Evolutionary conservation across 2,113 vertebrate genomes (phyloP).

Genomic region (Phrynocephalus versicolor): DNA sequence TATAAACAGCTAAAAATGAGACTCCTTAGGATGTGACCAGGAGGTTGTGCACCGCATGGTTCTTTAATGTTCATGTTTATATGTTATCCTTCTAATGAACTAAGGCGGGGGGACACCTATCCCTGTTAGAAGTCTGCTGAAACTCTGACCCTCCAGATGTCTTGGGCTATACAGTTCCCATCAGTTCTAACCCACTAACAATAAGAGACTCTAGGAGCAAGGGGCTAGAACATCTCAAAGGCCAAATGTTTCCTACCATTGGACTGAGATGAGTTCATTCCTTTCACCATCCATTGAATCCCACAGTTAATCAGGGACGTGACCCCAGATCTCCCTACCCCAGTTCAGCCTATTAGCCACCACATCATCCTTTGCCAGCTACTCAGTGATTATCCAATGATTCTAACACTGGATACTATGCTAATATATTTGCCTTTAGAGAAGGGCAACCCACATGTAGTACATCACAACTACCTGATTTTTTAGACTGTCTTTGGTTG

Average conservation of each 20-base stretch:
- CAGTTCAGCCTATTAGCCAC: not conserved
- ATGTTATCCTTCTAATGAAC: not conserved
- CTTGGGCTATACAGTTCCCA: too few relatives aligned
- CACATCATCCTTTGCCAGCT: not conserved
- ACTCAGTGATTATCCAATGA: not conserved
- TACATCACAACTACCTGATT: not conserved
- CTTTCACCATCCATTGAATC: not conserved
- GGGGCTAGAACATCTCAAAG: too few relatives aligned
- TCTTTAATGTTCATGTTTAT: too few relatives aligned
- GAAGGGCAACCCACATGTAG: not conserved
- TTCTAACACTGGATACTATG: not conserved
- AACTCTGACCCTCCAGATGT: too few relatives aligned
- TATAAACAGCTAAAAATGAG: too few relatives aligned
- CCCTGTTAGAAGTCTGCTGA: too few relatives aligned
- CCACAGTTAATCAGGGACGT: not conserved
- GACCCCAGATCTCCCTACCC: not conserved
- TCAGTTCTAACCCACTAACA: too few relatives aligned
- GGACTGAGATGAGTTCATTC: too few relatives aligned
- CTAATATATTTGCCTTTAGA: not conserved
- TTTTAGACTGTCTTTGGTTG: not conserved
- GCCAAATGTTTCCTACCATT: too few relatives aligned
- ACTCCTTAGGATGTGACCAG: not conserved
- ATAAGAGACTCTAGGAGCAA: too few relatives aligned
- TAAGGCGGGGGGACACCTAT: not conserved
- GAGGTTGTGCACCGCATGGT: not conserved